Base-by-base conservation (phyloP, 2,797 vertebrate species). In the Argya squamiceps region DNA sequence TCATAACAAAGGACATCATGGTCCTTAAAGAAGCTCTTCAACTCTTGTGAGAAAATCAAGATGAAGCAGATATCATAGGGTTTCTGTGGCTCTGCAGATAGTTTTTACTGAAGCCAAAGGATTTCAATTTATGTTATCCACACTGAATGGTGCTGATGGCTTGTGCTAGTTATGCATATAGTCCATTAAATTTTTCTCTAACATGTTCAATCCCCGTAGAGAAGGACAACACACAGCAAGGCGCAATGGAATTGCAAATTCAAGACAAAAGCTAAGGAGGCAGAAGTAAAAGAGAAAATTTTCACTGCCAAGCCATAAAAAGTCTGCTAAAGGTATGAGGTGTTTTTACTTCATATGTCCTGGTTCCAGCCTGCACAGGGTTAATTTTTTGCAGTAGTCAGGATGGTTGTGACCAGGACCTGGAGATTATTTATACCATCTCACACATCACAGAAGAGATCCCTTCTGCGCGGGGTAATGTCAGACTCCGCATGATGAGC, bases 361-460 rank as follows among this genome's bases (percentile, higher is more conserved):
- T 22, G 8, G 8, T 39, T 43, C 49, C 22, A 14, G 8, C 5
- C 23, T 0, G 0, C 16, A 29, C 2, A 29, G 20, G 2, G 12
- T 50, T 56, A 26, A 50, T 76, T 63, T 82, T 82, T 44, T 69
- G 20, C 19, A 50, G 14, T 18, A 56, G 21, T 37, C 20, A 39
- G 6, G 10, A 52, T 0, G 1, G 17, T 9, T 10, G 10, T 27
- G 37, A 34, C 12, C 7, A 58, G 43, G 8, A 37, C 37, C 14
- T 1, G 1, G 43, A 56, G 14, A 26, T 83, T 26, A 34, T 76
- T 70, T 56, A 19, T 17, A 37, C 6, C 18, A 50, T 20, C 18
- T 52, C n/a, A 39, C 23, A 43, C 10, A 20, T 19, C 37, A 24
- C 10, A 70, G 47, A 49, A 37, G 32, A 43, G 10, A 7, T 49